Conservation (phyloP, 35 echinoderm and acorn worm genomes). For the Ophiothrix spiculata region DNA sequence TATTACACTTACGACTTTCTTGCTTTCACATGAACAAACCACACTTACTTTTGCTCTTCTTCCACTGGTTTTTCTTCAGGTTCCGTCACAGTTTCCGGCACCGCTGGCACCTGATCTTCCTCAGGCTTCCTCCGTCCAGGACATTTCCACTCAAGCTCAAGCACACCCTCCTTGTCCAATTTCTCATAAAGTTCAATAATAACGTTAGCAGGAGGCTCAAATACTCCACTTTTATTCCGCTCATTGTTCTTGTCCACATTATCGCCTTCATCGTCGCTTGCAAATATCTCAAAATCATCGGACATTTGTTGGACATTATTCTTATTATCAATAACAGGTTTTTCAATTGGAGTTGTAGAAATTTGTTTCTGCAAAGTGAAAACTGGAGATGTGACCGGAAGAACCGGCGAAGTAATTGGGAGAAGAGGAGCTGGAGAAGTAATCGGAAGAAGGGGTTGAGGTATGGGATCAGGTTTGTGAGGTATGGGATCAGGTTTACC, state of each 20-base stretch:
- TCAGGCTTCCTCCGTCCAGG: conserved; percentile 67
- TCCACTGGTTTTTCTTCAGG: conserved; percentile 36
- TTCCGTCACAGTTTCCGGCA: conserved; percentile 30
- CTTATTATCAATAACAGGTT: background rate
- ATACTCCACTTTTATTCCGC: conserved; percentile 18
- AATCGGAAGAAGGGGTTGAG: background rate
- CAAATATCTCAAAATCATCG: conserved; percentile 46
- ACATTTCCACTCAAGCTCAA: conserved; percentile 95
- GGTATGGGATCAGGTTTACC: too few species aligned
- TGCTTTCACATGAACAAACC: background rate
- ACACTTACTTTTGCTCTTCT: conserved; percentile 32
- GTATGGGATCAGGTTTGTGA: background rate
- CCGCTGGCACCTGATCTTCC: conserved; percentile 43
- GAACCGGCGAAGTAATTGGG: background rate
- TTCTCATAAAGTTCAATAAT: conserved; percentile 89
- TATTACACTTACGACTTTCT: too few species aligned
- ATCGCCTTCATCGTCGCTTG: conserved; percentile 44
- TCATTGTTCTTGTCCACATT: background rate
- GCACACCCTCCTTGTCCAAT: conserved; percentile 72
- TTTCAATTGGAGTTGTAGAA: too few species aligned
- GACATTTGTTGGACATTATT: too few species aligned
- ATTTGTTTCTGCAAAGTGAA: too few species aligned
- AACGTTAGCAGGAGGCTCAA: conserved; percentile 66
- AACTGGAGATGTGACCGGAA: too few species aligned
- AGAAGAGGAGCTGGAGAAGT: background rate